Conservation (phyloP, 64 coral and sea anemone genomes). For the Actinia tenebrosa region DNA sequence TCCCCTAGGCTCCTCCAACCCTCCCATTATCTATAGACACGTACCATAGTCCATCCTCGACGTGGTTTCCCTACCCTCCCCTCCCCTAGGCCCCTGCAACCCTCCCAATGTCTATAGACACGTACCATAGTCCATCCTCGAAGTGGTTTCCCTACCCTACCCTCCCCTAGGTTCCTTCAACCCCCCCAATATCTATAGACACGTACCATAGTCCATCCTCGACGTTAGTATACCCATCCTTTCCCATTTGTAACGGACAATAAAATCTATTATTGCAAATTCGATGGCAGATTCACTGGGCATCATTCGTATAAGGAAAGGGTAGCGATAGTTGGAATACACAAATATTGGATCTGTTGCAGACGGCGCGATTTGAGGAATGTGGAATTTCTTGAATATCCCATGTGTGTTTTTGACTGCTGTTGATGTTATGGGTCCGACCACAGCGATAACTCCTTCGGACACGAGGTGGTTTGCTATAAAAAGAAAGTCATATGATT, state of each 20-base stretch:
- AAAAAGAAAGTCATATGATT: not conserved
- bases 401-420: slow-evolving; percentile 31
- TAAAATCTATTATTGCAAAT: not conserved
- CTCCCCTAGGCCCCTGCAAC: too few species aligned
- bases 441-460: slow-evolving; percentile 59
- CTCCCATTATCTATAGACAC: not conserved
- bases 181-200: too few species aligned
- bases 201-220: slow-evolving; percentile 42
- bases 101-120: too few species aligned
- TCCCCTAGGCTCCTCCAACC: too few species aligned
- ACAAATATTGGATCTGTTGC: slow-evolving; percentile 50
- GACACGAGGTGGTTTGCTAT: slow-evolving; percentile 55
- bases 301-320: slow-evolving; percentile 50
- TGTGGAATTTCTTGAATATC: slow-evolving; percentile 49
- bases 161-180: too few species aligned
- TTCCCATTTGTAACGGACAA: slow-evolving; percentile 43
- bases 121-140: slow-evolving; percentile 49
- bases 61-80: too few species aligned
- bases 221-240: slow-evolving; percentile 69
- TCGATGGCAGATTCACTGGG: not conserved
- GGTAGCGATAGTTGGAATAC: not conserved
- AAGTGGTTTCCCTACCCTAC: not conserved
- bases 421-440: slow-evolving; percentile 55
- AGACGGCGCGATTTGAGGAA: slow-evolving; percentile 44
- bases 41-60: slow-evolving; percentile 52